Base-by-base conservation (phyloP, 64 coral and sea anemone genomes). In the Actinia tenebrosa region DNA sequence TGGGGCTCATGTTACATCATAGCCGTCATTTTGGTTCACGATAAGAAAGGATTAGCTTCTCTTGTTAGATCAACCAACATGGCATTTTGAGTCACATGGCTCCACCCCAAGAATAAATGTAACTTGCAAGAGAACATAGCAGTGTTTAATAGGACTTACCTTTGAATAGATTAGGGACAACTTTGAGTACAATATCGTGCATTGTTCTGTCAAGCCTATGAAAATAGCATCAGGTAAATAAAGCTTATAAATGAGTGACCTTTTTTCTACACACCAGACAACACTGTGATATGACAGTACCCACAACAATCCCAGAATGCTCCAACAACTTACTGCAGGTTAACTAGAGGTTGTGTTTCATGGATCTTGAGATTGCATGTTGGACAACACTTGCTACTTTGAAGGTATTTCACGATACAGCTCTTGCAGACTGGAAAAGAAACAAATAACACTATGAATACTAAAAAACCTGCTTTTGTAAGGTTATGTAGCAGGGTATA, bases 361-460 rank as follows among this genome's bases (percentile, higher is more conserved):
- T 99, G 97, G 84, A 95, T 95, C 84, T 99, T 92, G 19, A 99
- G 86, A 66, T 95, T 99, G 55, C 97, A 99, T 55, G 94, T 95
- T 3, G 97, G 97, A 7, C 97, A 99, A n/a, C 86, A 91, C 56
- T 99, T 99, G 82, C 97, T 99, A 61, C 87, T 88, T 86, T 99
- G 97, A 3, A 99, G 89, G 64, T 99, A 99, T 53, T 99, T 99
- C 45, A 99, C 93, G 60, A 99, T 99, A 66, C 97, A 99, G 84
- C 97, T 95, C 80, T 91, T 99, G 46, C 97, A 99, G 85, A 99
- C 97, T 99, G 14, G 10, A 82, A 86, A 77, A 89, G 16, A 10
- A 44, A 86, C 53, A 37, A 86, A 18, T 13, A 44, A 84, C 54
- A 5, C 44, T 63, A 19, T 87, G 45, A 79, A 44, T 69, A 92